Percentiles rank a stretch among this genome's conserved stretches.
phyloP scores from a whole-genome alignment of 1,140 invertebrate species.

The Caenorhabditis latens region DNA sequence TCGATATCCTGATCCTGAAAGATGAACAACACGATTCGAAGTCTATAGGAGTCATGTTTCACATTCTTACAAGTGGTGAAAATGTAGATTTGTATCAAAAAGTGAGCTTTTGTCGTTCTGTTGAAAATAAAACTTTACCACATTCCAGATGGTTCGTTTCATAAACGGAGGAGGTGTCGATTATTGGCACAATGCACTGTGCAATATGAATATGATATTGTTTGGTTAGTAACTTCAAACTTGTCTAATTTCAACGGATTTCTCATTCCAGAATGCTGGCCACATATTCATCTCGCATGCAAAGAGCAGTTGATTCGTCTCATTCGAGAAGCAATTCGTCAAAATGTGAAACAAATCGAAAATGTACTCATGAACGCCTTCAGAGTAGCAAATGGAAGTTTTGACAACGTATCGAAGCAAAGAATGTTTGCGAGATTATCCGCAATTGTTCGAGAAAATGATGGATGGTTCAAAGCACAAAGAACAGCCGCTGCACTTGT shows the following conservation, averaged over 20 bases:
- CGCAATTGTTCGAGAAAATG: constrained; percentile 2
- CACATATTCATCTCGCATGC: not conserved
- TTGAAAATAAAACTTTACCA: not conserved
- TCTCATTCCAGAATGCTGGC: constrained; percentile 22
- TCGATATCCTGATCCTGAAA: constrained; percentile 14
- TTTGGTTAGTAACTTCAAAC: not conserved
- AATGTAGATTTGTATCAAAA: not conserved
- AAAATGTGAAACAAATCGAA: constrained; percentile 41
- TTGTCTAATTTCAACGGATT: not conserved
- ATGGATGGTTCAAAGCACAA: constrained; percentile 14
- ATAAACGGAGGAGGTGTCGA: not conserved
- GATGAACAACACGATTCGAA: constrained; percentile 14
- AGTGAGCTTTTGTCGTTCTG: not conserved
- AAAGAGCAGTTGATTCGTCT: constrained; percentile 31
- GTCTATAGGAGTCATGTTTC: constrained; percentile 22
- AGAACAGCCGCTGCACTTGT: constrained; percentile 4
- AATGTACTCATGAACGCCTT: constrained; percentile 36
- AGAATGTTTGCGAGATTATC: not conserved
- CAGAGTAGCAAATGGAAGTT: not conserved
- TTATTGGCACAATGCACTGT: constrained; percentile 24
- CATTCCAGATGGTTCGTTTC: constrained; percentile 1
- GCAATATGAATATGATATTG: constrained; percentile 43
- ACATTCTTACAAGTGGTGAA: constrained; percentile 21
- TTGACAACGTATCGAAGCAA: not conserved
- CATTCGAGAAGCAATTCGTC: constrained; percentile 19